phyloP scores from a whole-genome alignment of 2,797 vertebrate genomes.

The Psittacula derbiana region DNA sequence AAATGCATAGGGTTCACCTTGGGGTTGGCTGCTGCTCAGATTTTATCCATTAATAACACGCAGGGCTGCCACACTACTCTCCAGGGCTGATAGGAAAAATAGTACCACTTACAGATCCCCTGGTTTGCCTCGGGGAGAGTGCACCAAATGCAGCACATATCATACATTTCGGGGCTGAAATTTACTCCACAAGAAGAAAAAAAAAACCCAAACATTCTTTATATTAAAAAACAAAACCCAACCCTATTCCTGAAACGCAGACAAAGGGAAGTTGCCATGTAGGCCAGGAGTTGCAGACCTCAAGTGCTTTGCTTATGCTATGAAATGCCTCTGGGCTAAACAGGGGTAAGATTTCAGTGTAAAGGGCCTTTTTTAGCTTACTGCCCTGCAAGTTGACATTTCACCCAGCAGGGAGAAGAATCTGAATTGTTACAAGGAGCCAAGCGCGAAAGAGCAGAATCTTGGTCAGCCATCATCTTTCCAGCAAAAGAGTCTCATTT shows the following conservation, averaged over 20 bases:
- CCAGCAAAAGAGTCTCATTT: conserved; percentile 7
- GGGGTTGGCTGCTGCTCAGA: conserved; percentile 81
- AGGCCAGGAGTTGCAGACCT: conserved; percentile 42
- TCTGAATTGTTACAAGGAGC: conserved; percentile 22
- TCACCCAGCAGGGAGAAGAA: conserved; percentile 43
- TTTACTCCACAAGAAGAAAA: conserved; percentile 46
- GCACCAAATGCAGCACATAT: conserved; percentile 56
- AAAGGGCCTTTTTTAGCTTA: conserved; percentile 33
- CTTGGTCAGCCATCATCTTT: neutral
- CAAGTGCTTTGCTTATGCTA: conserved; percentile 27
- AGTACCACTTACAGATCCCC: conserved; percentile 72
- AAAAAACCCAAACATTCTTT: neutral
- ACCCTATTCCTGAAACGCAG: conserved; percentile 9
- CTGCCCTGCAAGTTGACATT: conserved; percentile 38
- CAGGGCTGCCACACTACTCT: conserved; percentile 76
- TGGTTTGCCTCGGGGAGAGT: conserved; percentile 72
- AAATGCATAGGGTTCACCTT: conserved; percentile 86
- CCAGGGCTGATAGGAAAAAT: conserved; percentile 76
- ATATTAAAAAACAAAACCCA: conserved; percentile 48
- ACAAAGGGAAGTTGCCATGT: conserved; percentile 47
- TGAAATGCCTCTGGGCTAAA: conserved; percentile 28
- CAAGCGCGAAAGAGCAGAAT: neutral
- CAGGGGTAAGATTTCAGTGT: conserved; percentile 39
- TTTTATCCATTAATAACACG: conserved; percentile 86
- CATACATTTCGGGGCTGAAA: conserved; percentile 62